These are phyloP conservation scores for Geothlypis trichas DNA, from an alignment of 2,113 vertebrate genomes.

Conservation along the genomic window DNA sequence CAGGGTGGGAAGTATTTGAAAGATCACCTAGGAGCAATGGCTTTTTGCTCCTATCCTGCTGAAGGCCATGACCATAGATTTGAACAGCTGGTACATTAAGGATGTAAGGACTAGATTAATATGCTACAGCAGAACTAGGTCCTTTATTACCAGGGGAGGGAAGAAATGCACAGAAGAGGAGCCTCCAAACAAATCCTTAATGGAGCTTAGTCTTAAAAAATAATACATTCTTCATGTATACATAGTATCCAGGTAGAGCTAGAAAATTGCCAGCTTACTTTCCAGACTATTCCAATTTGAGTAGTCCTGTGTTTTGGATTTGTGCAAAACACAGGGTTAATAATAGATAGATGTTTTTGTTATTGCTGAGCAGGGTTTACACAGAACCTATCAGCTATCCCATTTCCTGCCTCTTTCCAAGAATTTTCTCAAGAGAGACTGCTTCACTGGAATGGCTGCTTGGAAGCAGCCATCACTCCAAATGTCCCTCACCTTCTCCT, in stretches of 20 bases:
- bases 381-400: not conserved
- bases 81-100: not conserved
- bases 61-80: not conserved
- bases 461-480: not conserved
- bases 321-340: not conserved
- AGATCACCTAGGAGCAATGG: not conserved
- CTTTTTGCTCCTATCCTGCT: not conserved
- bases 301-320: not conserved
- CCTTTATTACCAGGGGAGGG: not conserved
- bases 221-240: not conserved
- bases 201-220: not conserved
- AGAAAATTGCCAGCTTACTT: not conserved
- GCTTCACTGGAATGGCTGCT: not conserved
- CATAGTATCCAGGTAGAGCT: not conserved
- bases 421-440: not conserved
- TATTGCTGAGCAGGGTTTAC: not conserved
- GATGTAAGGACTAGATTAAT: not conserved
- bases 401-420: not conserved
- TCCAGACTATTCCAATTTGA: not conserved
- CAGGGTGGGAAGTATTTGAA: rapidly evolving
- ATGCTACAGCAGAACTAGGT: not conserved
- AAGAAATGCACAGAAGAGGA: not conserved
- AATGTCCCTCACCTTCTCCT: not conserved
- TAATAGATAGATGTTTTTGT: not conserved
- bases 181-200: not conserved